These are phyloP conservation scores for Dipus sagitta DNA, from an alignment of 2,797 vertebrate genomes.

Conservation along the genomic window DNA sequence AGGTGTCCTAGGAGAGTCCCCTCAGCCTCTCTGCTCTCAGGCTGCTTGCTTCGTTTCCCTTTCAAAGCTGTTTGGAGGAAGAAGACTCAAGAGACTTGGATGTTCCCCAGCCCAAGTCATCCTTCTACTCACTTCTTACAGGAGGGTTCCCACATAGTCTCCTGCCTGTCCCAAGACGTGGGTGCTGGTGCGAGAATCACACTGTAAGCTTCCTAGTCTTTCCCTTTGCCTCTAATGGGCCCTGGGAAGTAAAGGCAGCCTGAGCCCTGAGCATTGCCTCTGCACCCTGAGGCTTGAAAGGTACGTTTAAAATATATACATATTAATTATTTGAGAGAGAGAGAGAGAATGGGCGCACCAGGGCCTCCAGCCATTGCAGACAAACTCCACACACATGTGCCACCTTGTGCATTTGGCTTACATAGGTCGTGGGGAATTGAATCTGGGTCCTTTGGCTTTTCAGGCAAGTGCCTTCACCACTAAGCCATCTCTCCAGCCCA, in stretches of 20 bases:
- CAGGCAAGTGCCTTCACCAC: neutral
- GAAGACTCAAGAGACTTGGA: neutral
- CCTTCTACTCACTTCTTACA: neutral
- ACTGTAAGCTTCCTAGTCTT: neutral
- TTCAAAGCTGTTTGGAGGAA: slow-evolving; percentile 26
- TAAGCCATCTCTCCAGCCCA: neutral
- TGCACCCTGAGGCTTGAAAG: neutral
- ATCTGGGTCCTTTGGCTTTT: too few relatives aligned
- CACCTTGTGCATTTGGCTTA: too few relatives aligned
- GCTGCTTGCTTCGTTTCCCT: neutral
- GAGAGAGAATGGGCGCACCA: too few relatives aligned
- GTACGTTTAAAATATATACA: too few relatives aligned
- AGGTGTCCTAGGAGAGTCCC: neutral
- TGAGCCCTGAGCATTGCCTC: too few relatives aligned
- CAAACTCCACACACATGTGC: too few relatives aligned
- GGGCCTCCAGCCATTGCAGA: too few relatives aligned
- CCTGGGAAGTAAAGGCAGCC: too few relatives aligned
- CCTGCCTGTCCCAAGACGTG: neutral
- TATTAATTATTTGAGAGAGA: too few relatives aligned
- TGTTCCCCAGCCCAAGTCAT: neutral
- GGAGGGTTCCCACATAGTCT: neutral
- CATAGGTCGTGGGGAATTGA: too few relatives aligned
- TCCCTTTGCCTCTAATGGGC: neutral
- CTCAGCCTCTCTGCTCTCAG: neutral
- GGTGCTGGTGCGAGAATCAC: neutral